phyloP scores from a whole-genome alignment of 2,113 vertebrate species.

The Tichodroma muraria region DNA sequence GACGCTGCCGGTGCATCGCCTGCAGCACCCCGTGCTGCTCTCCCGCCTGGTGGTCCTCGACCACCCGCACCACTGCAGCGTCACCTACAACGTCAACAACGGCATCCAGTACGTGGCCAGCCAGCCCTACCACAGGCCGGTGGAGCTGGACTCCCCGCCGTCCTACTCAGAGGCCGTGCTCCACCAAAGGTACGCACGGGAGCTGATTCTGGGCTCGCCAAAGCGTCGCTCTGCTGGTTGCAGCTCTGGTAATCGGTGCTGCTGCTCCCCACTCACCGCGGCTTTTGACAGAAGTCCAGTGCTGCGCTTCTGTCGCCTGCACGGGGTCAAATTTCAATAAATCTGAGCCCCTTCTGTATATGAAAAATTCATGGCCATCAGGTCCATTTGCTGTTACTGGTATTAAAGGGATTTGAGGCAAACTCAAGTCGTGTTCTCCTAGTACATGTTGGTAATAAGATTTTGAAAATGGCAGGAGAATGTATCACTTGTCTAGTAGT shows the following conservation, averaged over 20 bases:
- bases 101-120: conserved; percentile 86
- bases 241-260: background rate
- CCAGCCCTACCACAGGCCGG: conserved; percentile 73
- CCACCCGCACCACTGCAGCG: conserved; percentile 78
- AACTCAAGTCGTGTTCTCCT: background rate
- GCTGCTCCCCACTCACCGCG: background rate
- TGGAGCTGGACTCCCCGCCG: conserved; percentile 83
- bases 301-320: background rate
- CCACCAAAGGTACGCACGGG: conserved; percentile 77
- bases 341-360: background rate
- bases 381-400: background rate
- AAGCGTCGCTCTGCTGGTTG: background rate
- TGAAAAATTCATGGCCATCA: background rate
- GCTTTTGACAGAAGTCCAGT: background rate
- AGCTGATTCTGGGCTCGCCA: background rate
- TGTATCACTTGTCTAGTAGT: background rate
- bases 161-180: conserved; percentile 93
- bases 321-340: too few species aligned
- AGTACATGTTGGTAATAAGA: background rate
- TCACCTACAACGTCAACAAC: conserved; percentile 83
- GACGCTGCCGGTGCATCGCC: conserved; percentile 82
- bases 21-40: conserved; percentile 89
- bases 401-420: background rate
- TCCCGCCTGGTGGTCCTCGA: conserved; percentile 93
- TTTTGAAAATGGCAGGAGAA: background rate